Conservation (phyloP, 2,113 vertebrate species). For the Mus musculus region GRCm39 chr9:57327501-57328000, state of each 20-base stretch:
- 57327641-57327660: neutral
- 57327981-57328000: slow-evolving; percentile 69
- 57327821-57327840: slow-evolving; percentile 76
- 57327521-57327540: slow-evolving; percentile 96
- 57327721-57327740: neutral
- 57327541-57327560: slow-evolving; percentile 95
- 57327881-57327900: slow-evolving; percentile 70
- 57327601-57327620: neutral
- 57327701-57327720: neutral
- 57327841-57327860: slow-evolving; percentile 75
- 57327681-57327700: neutral
- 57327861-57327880: slow-evolving; percentile 67
- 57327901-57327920: slow-evolving; percentile 59
- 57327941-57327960: slow-evolving; percentile 37
- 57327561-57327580: slow-evolving; percentile 92
- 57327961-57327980: slow-evolving; percentile 52
- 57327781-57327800: slow-evolving; percentile 68
- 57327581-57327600: neutral
- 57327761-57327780: slow-evolving; percentile 65
- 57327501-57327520: slow-evolving; percentile 95
- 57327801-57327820: slow-evolving; percentile 67
- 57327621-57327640: neutral
- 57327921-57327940: slow-evolving; percentile 52
- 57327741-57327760: neutral
- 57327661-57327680: neutral